A percentile compares a stretch with the other conserved stretches of the same genome.
These are phyloP conservation scores for Emmelina monodactyla DNA, from an alignment of 2,888 invertebrate genomes.

Conservation along the genomic window DNA sequence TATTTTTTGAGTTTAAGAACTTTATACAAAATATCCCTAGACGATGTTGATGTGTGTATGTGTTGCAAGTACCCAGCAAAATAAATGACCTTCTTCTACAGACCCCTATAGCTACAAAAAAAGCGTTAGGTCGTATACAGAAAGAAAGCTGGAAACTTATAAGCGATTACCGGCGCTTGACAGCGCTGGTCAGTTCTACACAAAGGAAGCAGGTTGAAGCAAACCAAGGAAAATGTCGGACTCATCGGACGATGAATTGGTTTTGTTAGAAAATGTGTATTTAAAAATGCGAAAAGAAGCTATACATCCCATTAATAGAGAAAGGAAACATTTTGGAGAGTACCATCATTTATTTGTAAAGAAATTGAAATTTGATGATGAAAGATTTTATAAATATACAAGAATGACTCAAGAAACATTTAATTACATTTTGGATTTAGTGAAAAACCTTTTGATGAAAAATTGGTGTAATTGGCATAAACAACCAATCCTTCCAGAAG, in stretches of 20 bases:
- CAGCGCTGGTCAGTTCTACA: neutral
- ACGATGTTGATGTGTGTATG: too few relatives aligned
- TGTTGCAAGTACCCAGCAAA: too few relatives aligned
- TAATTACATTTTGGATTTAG: conserved; percentile 4
- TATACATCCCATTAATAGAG: conserved; percentile 6
- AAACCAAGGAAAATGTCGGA: conserved; percentile 1
- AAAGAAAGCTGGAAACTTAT: too few relatives aligned
- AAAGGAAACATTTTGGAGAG: conserved; percentile 5
- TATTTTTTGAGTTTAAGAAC: too few relatives aligned
- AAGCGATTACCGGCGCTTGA: too few relatives aligned
- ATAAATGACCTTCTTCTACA: too few relatives aligned
- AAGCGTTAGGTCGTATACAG: too few relatives aligned
- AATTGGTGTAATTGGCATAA: conserved; percentile 7
- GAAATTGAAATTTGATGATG: conserved; percentile 6
- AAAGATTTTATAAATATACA: conserved; percentile 7
- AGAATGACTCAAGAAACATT: conserved; percentile 6
- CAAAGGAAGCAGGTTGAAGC: too few relatives aligned
- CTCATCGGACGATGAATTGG: conserved; percentile 2
- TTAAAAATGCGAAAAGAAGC: conserved; percentile 1
- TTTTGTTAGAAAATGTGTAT: conserved; percentile 4
- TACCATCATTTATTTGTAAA: conserved; percentile 5
- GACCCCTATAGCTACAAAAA: too few relatives aligned
- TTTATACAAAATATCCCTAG: too few relatives aligned
- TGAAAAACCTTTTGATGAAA: conserved; percentile 4
- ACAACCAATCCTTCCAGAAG: conserved; percentile 6